Evolutionary conservation across 2,888 invertebrate species (phyloP).

Genomic region (Patella depressa): DNA sequence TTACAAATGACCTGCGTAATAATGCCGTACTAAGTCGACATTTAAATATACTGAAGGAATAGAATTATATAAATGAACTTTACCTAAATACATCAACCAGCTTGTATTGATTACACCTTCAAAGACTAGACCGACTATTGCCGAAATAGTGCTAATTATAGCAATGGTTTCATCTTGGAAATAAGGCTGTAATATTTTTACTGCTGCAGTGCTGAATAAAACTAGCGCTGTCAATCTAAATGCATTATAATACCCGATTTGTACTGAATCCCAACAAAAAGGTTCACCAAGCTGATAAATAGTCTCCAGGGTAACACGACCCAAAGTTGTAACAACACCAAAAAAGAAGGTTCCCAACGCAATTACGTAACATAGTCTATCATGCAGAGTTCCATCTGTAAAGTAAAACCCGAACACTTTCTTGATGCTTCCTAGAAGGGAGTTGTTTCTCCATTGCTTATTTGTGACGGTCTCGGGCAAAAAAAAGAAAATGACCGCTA

Average conservation of each 20-base stretch:
- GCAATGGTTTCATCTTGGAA: slow-evolving; percentile 39
- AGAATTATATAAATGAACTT: not conserved
- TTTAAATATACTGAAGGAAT: no score
- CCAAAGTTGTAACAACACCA: slow-evolving; percentile 25
- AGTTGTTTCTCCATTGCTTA: slow-evolving; percentile 17
- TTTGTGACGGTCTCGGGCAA: slow-evolving; percentile 35
- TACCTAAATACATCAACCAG: slow-evolving; percentile 40
- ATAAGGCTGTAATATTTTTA: slow-evolving; percentile 36
- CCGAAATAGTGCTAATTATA: slow-evolving; percentile 33
- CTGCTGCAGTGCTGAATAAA: slow-evolving; percentile 30
- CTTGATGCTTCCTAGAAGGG: slow-evolving; percentile 29
- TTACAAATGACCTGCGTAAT: no score
- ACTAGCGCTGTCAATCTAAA: slow-evolving; percentile 30
- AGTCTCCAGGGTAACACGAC: slow-evolving; percentile 34
- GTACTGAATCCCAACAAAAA: slow-evolving; percentile 44
- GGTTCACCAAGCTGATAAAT: slow-evolving; percentile 42
- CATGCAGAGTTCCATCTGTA: slow-evolving; percentile 22
- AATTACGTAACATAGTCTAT: slow-evolving; percentile 35
- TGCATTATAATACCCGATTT: slow-evolving; percentile 37
- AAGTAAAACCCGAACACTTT: slow-evolving; percentile 37
- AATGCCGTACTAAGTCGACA: no score
- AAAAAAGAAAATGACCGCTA: slow-evolving; percentile 30
- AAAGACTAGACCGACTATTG: slow-evolving; percentile 26
- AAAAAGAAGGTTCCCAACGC: slow-evolving; percentile 27
- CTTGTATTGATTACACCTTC: slow-evolving; percentile 38